phyloP scores from a whole-genome alignment of 2,113 vertebrate genomes.

The Nothocercus nigrocapillus region DNA sequence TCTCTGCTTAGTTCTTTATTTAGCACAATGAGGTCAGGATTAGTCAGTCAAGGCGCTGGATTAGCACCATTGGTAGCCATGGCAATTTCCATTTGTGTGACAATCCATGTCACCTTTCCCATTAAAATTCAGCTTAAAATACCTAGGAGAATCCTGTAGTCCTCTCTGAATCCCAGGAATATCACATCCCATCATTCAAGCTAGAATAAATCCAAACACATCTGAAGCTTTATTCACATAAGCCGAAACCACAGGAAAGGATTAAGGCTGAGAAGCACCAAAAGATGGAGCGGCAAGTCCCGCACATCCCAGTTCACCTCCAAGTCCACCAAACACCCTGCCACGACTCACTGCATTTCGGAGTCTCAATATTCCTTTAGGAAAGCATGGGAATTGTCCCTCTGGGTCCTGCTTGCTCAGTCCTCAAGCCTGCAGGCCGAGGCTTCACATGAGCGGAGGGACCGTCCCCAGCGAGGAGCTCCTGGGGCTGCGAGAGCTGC shows the following conservation, averaged over 20 bases:
- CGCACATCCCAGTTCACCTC: not conserved
- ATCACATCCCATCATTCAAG: constrained; percentile 26
- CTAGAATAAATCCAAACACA: constrained; percentile 30
- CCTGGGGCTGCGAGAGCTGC: not conserved
- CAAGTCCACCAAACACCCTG: not conserved
- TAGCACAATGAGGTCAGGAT: constrained; percentile 67
- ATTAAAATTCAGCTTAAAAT: constrained; percentile 78
- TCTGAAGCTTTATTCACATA: constrained; percentile 49
- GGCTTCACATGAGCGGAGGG: not conserved
- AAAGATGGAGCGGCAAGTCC: not conserved
- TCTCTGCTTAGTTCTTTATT: constrained; percentile 57
- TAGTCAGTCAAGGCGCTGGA: constrained; percentile 61
- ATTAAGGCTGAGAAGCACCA: constrained; percentile 11
- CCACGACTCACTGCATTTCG: not conserved
- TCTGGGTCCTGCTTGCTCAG: not conserved
- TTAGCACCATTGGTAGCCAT: constrained; percentile 72
- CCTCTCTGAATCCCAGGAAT: constrained; percentile 64
- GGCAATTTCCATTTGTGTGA: constrained; percentile 70
- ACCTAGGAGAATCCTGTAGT: constrained; percentile 68
- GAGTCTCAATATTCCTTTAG: not conserved
- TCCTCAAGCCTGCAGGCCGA: not conserved
- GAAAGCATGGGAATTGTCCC: not conserved
- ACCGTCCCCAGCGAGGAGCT: not conserved
- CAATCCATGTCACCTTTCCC: constrained; percentile 68
- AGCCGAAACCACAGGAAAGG: constrained; percentile 1